phyloP scores from a whole-genome alignment of 2,888 invertebrate species.

The Dysmachus trigonus region DNA sequence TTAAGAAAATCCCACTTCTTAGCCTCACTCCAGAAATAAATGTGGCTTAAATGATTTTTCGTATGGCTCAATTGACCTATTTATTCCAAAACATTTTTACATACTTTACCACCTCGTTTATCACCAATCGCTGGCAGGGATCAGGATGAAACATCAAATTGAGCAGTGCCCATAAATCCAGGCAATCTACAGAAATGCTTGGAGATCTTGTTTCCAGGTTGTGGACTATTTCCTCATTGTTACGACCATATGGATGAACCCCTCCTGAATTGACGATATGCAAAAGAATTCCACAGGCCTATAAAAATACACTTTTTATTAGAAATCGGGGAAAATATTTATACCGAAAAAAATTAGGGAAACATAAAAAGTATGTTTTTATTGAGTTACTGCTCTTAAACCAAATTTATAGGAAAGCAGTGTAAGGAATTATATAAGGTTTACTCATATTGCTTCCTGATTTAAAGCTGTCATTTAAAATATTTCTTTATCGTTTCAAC shows the following conservation, averaged over 20 bases:
- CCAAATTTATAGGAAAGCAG: too few species aligned
- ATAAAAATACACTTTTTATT: neutral
- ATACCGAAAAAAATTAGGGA: neutral
- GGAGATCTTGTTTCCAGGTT: slow-evolving; percentile 57
- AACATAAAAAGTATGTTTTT: neutral
- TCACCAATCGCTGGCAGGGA: slow-evolving; percentile 59
- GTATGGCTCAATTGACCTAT: neutral
- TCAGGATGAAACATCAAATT: slow-evolving; percentile 62
- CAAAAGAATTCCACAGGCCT: slow-evolving; percentile 57
- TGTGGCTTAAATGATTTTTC: slow-evolving; percentile 55
- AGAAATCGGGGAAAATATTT: neutral
- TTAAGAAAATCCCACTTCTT: slow-evolving; percentile 54
- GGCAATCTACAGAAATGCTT: slow-evolving; percentile 53
- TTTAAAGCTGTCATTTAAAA: too few species aligned
- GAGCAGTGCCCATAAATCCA: slow-evolving; percentile 60
- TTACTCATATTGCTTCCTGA: too few species aligned
- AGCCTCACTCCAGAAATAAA: slow-evolving; percentile 59
- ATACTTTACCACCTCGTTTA: slow-evolving; percentile 61
- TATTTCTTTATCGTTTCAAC: too few species aligned
- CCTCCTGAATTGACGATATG: slow-evolving; percentile 63
- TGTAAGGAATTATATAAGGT: too few species aligned
- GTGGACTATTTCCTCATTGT: slow-evolving; percentile 59
- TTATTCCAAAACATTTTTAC: neutral
- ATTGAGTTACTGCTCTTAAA: too few species aligned
- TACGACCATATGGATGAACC: slow-evolving; percentile 62